These are phyloP conservation scores for Apis florea DNA, from an alignment of 1,140 invertebrate species.

Conservation along the genomic window DNA sequence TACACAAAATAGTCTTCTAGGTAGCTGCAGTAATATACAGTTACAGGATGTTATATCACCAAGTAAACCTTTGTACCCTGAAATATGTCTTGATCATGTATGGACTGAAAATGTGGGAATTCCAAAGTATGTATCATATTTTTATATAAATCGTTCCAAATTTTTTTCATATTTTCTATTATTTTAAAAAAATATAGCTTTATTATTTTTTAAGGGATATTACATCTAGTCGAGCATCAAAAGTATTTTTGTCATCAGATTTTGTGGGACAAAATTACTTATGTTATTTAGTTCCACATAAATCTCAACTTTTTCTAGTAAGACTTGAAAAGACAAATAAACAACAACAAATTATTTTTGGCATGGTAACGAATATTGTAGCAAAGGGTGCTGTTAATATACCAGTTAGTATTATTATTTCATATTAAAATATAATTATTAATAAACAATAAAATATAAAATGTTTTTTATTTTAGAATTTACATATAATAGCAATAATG, in stretches of 20 bases:
- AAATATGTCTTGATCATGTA: conserved; percentile 92
- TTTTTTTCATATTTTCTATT: conserved; percentile 34
- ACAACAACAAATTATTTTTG: conserved; percentile 86
- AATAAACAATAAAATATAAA: background rate
- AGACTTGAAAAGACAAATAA: conserved; percentile 87
- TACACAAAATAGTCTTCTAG: conserved; percentile 61
- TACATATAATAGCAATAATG: conserved; percentile 91
- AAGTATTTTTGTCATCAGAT: conserved; percentile 91
- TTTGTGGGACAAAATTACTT: conserved; percentile 91
- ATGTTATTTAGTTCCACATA: conserved; percentile 88
- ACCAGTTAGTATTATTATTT: conserved; percentile 79
- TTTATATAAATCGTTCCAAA: background rate
- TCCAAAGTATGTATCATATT: conserved; percentile 76
- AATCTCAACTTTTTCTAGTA: conserved; percentile 86
- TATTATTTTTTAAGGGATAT: conserved; percentile 74
- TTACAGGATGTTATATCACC: conserved; percentile 72
- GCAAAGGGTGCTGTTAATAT: conserved; percentile 92
- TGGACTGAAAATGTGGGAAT: conserved; percentile 89
- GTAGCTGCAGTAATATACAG: conserved; percentile 69
- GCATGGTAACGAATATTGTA: conserved; percentile 85
- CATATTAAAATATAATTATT: background rate
- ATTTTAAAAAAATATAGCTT: background rate
- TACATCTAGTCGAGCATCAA: conserved; percentile 83
- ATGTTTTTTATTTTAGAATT: conserved; percentile 75
- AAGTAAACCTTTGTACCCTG: conserved; percentile 88